Evolutionary conservation across 2,888 invertebrate genomes (phyloP), one percentile per base, ranked within the genome.

Genomic region (Cabera pusaria): DNA sequence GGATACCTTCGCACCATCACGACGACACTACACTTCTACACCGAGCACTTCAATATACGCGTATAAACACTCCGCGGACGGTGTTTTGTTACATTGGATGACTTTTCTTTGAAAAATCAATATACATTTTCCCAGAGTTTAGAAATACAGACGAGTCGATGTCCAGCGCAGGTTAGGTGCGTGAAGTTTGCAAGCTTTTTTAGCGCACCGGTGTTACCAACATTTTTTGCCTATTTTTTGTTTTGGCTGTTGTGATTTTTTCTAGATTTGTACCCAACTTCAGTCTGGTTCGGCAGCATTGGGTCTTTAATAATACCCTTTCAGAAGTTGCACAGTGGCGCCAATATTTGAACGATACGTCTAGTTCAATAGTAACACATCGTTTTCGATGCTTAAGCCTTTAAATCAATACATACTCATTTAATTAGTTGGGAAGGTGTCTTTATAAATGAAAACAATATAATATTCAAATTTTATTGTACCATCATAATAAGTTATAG

Each of bases 141-240:
- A 72, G 84, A 80, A 72, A 80, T 82, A 85, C 81, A 83, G 83
- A 85, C 88, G 90, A 88, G 89, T 90, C 88, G 90, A 89, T 88
- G 90, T 89, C 90, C 90, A 90, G 90, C 90, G 90, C 90, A 89
- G 89, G 86, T 88, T 87, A 87, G 80, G 81, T 86, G 87, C 89
- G 85, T 89, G 89, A 89, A 90, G 89, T 90, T 90, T 89, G 89
- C 90, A 87, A 89, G 89, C 89, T 89, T 90, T 90, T 90, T 90
- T 90, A 89, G 89, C 89, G 86, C 88, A 85, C 81, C 88, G 86
- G 89, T 90, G 90, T 90, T 90, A 89, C 90, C 90, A 90, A 79
- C 85, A 80, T 83, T 87, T 89, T 89, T 89, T 89, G 85, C 78
- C 80, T 70, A 85, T 86, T 90, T 90, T 85, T 89, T 88, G 82